Evolutionary conservation across 2,797 vertebrate genomes (phyloP).

Genomic region (Tokudaia tokunoshimensis): DNA sequence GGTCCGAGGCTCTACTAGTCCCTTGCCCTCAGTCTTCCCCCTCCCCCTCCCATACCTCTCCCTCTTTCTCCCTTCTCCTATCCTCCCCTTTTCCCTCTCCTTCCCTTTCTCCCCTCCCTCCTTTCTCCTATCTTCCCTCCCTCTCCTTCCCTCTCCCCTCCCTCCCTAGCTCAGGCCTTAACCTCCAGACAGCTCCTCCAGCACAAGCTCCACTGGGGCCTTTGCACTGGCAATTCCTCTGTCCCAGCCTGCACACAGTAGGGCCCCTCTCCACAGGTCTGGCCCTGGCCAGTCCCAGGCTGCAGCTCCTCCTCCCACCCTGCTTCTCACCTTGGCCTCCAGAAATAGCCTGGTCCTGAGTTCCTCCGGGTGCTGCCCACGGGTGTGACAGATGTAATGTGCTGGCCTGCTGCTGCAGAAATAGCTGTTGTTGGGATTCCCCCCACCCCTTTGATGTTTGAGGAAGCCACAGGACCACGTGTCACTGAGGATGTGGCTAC

Average conservation of each 20-base stretch:
- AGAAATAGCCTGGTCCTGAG: constrained; percentile 78
- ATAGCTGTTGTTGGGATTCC: background rate
- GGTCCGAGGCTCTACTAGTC: background rate
- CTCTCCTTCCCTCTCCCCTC: no score
- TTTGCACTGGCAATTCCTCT: background rate
- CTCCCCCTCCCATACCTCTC: rapidly evolving
- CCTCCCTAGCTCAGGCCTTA: background rate
- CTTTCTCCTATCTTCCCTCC: rapidly evolving
- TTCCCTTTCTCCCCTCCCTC: no score
- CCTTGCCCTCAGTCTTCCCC: background rate
- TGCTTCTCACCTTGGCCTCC: constrained; percentile 77
- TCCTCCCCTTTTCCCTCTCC: no score
- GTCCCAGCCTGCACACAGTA: background rate
- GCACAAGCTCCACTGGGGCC: no score
- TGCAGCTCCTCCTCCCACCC: constrained; percentile 53
- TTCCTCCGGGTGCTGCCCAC: constrained; percentile 76
- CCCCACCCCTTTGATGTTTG: background rate
- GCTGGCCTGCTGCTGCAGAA: background rate
- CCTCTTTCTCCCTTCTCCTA: no score
- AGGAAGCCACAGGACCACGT: background rate
- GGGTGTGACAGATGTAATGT: background rate
- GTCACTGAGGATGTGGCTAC: background rate
- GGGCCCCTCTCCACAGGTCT: background rate
- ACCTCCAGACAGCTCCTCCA: background rate
- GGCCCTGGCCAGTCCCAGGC: background rate